Conservation (phyloP, 2,113 vertebrate species). For the Dolichotis patagonum region DNA sequence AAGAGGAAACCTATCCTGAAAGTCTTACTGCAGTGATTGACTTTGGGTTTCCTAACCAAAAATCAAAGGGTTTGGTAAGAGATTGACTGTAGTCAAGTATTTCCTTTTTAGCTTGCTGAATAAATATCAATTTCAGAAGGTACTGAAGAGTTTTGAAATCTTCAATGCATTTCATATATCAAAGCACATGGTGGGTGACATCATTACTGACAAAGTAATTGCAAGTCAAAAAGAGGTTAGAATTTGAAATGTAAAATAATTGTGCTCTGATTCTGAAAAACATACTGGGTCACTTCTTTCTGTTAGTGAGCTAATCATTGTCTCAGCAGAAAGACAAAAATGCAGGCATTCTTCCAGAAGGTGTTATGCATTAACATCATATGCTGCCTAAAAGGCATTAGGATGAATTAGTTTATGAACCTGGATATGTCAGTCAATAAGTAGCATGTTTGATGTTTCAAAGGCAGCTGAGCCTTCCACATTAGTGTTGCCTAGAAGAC, state of each 20-base stretch:
- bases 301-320: not conserved
- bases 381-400: not conserved
- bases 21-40: constrained; percentile 70
- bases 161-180: constrained; percentile 27
- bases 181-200: constrained; percentile 67
- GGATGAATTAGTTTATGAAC: not conserved
- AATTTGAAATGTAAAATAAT: not conserved
- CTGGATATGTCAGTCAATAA: not conserved
- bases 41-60: constrained; percentile 70
- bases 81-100: constrained; percentile 62
- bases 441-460: not conserved
- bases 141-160: constrained; percentile 64
- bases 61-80: constrained; percentile 67
- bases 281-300: not conserved
- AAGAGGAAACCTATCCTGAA: constrained; percentile 60
- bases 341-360: not conserved
- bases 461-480: not conserved
- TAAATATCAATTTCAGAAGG: constrained; percentile 60
- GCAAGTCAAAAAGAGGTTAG: not conserved
- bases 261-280: not conserved
- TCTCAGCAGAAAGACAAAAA: not conserved
- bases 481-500: not conserved
- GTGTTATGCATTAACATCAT: not conserved
- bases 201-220: constrained; percentile 47
- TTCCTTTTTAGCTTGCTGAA: constrained; percentile 70